Evolutionary conservation across 2,888 invertebrate species (phyloP).

Genomic region (Nephrocerus scutellatus): DNA sequence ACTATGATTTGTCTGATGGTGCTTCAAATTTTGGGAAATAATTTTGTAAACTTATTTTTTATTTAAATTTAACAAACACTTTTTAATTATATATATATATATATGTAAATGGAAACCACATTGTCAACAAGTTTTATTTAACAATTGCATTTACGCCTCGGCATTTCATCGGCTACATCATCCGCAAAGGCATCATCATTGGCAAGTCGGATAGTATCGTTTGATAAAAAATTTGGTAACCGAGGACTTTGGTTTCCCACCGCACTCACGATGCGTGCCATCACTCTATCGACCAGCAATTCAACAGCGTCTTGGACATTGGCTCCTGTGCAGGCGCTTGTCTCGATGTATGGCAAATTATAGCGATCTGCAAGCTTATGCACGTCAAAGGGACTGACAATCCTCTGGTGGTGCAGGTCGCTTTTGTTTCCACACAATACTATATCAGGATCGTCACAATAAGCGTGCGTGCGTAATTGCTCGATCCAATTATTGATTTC

Average conservation of each 20-base stretch:
- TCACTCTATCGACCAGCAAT: conserved; percentile 74
- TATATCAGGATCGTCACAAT: conserved; percentile 71
- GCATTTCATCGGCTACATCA: conserved; percentile 16
- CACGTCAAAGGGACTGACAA: conserved; percentile 70
- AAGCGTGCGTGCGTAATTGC: conserved; percentile 59
- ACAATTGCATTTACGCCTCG: conserved; percentile 31
- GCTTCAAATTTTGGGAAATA: not conserved
- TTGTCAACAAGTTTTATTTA: conserved; percentile 16
- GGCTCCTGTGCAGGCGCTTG: conserved; percentile 89
- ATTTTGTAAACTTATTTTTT: conserved; percentile 4
- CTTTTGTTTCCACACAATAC: conserved; percentile 94
- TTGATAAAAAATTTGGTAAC: conserved; percentile 30
- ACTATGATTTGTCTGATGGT: not conserved
- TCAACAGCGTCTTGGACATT: conserved; percentile 86
- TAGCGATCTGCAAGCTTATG: conserved; percentile 81
- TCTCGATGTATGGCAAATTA: conserved; percentile 86
- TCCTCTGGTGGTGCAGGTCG: conserved; percentile 78
- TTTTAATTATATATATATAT: conserved; percentile 4
- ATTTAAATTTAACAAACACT: conserved; percentile 5
- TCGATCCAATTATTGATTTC: conserved; percentile 91
- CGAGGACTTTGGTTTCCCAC: conserved; percentile 34
- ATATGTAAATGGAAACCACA: conserved; percentile 3
- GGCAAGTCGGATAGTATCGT: no score
- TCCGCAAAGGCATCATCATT: conserved; percentile 10
- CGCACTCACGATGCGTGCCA: conserved; percentile 50